phyloP scores from a whole-genome alignment of 92 coral and sea anemone species.

The Virgularia gustaviana region DNA sequence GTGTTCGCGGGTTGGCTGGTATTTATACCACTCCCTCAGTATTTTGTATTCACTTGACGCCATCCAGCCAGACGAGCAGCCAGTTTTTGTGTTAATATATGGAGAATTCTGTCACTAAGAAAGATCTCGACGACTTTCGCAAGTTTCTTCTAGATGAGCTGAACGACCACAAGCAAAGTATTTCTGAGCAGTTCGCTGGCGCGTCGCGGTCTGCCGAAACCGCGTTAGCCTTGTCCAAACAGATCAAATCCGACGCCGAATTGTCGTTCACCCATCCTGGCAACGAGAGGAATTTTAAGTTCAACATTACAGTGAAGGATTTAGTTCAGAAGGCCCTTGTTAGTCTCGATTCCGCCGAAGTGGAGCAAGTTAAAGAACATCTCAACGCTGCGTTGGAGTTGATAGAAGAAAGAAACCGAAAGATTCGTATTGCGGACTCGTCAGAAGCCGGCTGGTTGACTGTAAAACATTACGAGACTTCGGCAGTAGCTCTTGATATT shows the following conservation, averaged over 20 bases:
- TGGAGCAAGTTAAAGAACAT: neutral
- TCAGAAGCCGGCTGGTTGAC: constrained; percentile 54
- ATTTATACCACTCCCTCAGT: too few species aligned
- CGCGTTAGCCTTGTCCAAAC: constrained; percentile 3
- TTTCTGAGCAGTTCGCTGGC: constrained; percentile 4
- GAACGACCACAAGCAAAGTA: neutral
- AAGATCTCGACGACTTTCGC: constrained; percentile 1
- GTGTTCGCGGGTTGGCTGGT: too few species aligned
- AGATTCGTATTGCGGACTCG: constrained; percentile 43
- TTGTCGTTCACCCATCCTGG: constrained; percentile 16
- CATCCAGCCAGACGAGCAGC: too few species aligned
- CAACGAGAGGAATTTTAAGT: constrained; percentile 26
- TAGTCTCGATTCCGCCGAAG: neutral
- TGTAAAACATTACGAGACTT: constrained; percentile 36
- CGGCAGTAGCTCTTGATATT: constrained; percentile 31
- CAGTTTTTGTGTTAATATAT: too few species aligned
- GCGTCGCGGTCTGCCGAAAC: neutral
- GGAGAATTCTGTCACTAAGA: neutral
- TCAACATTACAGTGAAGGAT: neutral
- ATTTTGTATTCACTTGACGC: too few species aligned
- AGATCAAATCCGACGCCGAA: constrained; percentile 17
- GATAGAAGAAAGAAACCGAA: constrained; percentile 32
- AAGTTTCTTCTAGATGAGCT: neutral
- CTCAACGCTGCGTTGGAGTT: neutral
- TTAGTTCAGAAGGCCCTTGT: neutral